Conservation (phyloP, 2,113 vertebrate genomes). For the Anguilla japonica region DNA sequence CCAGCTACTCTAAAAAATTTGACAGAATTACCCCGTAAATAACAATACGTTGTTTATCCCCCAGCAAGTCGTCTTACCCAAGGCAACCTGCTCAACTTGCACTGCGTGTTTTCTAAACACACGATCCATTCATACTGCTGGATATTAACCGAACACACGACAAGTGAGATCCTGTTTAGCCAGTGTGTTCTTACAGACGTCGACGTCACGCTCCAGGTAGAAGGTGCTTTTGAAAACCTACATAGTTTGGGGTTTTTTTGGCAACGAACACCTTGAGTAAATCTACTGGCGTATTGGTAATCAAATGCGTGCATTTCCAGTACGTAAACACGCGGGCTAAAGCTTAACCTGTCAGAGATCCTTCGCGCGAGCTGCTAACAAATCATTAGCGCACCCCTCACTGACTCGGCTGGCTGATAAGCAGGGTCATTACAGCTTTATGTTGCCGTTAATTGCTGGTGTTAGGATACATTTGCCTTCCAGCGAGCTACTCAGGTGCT, state of each 20-base stretch:
- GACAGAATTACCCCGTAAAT: not conserved
- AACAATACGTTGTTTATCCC: not conserved
- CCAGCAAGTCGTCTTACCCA: not conserved
- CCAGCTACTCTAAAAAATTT: not conserved
- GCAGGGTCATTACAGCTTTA: not conserved
- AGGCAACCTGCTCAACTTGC: not conserved
- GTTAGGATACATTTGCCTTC: not conserved
- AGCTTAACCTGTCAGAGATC: not conserved
- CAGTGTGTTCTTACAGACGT: not conserved
- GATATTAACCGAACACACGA: not conserved
- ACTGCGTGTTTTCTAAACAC: not conserved
- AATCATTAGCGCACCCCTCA: not conserved
- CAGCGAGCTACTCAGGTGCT: not conserved
- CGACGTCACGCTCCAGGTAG: not conserved
- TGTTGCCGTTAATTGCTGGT: not conserved
- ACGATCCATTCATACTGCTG: not conserved
- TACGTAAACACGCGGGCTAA: not conserved
- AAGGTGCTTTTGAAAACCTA: not conserved
- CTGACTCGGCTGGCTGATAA: not conserved
- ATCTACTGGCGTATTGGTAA: not conserved
- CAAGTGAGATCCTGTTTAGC: not conserved
- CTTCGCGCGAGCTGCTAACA: not conserved
- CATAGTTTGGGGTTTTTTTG: not conserved
- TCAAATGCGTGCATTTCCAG: not conserved
- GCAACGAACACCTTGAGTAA: not conserved